Evolutionary conservation across 2,113 vertebrate species (phyloP).

Genomic region (Madoqua kirkii): DNA sequence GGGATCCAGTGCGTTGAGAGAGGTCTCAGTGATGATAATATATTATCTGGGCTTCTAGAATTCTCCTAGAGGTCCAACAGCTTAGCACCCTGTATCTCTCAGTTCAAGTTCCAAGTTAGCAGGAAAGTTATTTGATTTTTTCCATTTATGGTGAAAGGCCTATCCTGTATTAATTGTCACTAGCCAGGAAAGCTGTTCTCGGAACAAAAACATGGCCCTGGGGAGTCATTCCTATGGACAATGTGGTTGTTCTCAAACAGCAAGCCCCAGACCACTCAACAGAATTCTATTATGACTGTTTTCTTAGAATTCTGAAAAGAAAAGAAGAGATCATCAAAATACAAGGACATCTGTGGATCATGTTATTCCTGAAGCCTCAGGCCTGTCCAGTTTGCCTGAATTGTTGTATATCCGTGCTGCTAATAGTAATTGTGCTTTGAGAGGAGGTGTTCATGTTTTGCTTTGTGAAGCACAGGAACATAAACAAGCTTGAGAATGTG

Average conservation of each 20-base stretch:
- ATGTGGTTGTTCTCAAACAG: background rate
- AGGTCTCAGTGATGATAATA: background rate
- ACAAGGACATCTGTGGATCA: background rate
- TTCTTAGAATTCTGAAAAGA: background rate
- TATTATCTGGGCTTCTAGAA: background rate
- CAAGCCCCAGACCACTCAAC: background rate
- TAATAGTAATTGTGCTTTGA: background rate
- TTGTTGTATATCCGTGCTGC: background rate
- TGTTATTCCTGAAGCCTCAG: background rate
- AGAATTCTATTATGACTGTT: background rate
- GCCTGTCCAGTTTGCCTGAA: background rate
- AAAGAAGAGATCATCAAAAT: background rate
- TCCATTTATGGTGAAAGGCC: background rate
- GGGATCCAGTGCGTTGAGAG: background rate
- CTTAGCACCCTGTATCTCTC: background rate
- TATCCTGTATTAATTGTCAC: background rate
- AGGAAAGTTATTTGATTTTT: background rate
- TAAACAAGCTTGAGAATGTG: background rate
- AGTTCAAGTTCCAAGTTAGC: background rate
- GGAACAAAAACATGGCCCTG: background rate
- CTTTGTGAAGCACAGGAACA: background rate
- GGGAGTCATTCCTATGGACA: background rate
- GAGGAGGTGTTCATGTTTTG: background rate
- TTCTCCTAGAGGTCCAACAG: background rate
- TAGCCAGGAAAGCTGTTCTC: background rate